Evolutionary conservation across 1,140 invertebrate species (phyloP).

Genomic region (Cherax destructor): DNA sequence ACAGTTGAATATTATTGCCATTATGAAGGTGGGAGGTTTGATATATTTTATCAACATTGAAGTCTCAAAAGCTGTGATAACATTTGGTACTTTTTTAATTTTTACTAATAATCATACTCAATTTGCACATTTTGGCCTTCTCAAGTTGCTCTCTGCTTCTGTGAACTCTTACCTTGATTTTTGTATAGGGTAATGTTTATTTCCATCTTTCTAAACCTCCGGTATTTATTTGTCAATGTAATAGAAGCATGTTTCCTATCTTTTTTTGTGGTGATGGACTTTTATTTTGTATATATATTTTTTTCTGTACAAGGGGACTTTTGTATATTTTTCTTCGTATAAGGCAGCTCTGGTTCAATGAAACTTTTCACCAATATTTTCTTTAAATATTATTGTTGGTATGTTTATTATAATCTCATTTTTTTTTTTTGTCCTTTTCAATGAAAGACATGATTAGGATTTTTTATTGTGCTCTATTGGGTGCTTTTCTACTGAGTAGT

Average conservation of each 20-base stretch:
- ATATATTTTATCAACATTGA: constrained; percentile 30
- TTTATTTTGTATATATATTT: background rate
- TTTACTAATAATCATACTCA: constrained; percentile 38
- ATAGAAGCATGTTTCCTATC: background rate
- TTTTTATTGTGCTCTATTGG: background rate
- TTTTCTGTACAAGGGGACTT: background rate
- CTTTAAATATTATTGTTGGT: no score
- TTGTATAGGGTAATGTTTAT: background rate
- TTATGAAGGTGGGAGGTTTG: constrained; percentile 6
- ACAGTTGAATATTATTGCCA: background rate
- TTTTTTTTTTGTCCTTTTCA: no score
- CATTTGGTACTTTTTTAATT: constrained; percentile 60
- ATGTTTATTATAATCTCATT: no score
- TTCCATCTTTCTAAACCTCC: background rate
- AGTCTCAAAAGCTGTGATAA: constrained; percentile 65
- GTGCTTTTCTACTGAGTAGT: background rate
- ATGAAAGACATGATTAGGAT: no score
- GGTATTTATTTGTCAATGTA: background rate
- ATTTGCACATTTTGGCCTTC: constrained; percentile 52
- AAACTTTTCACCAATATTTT: background rate
- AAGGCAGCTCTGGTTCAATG: background rate
- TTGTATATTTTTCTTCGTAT: background rate
- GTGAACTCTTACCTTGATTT: background rate
- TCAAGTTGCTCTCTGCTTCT: constrained; percentile 55
- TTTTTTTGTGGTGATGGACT: constrained; percentile 11